Percentiles rank a stretch among this genome's conserved stretches.
Conservation (phyloP, 2,797 vertebrate species). For the Rachycentron canadum region DNA sequence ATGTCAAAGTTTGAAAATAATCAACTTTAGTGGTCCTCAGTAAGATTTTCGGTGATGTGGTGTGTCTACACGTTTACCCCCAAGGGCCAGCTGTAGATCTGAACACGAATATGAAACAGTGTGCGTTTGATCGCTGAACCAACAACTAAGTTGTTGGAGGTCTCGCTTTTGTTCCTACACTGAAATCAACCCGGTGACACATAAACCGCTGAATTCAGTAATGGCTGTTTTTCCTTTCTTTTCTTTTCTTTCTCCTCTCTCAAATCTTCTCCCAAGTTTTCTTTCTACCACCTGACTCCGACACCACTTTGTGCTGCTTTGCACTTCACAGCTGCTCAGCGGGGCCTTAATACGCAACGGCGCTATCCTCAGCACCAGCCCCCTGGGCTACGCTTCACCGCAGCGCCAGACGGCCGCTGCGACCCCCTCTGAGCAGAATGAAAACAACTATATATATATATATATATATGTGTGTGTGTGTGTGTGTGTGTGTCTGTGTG, state of each 20-base stretch:
- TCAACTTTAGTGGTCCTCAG: not conserved
- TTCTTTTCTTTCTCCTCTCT: too few relatives aligned
- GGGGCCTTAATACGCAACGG: not conserved
- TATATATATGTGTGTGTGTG: too few relatives aligned
- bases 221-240: too few relatives aligned
- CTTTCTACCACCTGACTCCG: too few relatives aligned
- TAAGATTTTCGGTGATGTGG: not conserved
- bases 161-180: not conserved
- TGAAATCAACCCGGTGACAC: not conserved
- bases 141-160: too few relatives aligned
- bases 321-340: not conserved
- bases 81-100: not conserved
- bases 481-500: too few relatives aligned
- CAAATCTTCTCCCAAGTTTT: too few relatives aligned
- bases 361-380: conserved; percentile 12
- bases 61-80: too few relatives aligned
- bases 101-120: too few relatives aligned
- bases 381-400: not conserved
- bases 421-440: fast-evolving
- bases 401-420: not conserved
- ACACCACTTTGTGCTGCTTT: not conserved
- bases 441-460: too few relatives aligned
- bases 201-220: not conserved
- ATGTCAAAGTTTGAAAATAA: not conserved
- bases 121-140: not conserved